Conservation (phyloP, 2,888 invertebrate species). For the Papilio protenor region DNA sequence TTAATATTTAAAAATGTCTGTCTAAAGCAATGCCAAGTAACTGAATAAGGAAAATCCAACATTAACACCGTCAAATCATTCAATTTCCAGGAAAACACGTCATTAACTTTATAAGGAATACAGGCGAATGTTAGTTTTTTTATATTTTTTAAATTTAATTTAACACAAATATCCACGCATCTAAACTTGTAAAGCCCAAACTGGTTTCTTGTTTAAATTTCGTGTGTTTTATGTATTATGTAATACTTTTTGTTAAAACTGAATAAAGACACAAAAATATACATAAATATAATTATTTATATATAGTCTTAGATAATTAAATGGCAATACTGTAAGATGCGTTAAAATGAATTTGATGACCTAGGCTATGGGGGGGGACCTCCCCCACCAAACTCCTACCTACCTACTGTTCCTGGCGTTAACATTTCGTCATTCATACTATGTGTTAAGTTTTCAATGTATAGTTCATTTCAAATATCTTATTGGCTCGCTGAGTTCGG, state of each 20-base stretch:
- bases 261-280: background rate
- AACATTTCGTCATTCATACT: no score
- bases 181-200: background rate
- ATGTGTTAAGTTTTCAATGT: no score
- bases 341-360: no score
- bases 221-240: background rate
- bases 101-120: slow-evolving; percentile 41
- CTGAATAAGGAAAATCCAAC: slow-evolving; percentile 51
- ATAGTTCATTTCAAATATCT: no score
- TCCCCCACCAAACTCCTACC: no score
- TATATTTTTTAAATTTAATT: background rate
- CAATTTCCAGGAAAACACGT: slow-evolving; percentile 52
- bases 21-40: background rate
- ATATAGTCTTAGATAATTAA: no score
- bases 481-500: no score
- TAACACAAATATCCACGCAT: no score
- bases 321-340: no score
- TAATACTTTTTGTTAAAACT: background rate
- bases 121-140: background rate
- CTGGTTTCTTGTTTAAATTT: background rate
- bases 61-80: slow-evolving; percentile 41
- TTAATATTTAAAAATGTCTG: background rate
- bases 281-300: no score
- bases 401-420: no score
- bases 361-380: no score